Evolutionary conservation across 2,888 invertebrate genomes (phyloP).

Genomic region (Dinocampus coccinellae): DNA sequence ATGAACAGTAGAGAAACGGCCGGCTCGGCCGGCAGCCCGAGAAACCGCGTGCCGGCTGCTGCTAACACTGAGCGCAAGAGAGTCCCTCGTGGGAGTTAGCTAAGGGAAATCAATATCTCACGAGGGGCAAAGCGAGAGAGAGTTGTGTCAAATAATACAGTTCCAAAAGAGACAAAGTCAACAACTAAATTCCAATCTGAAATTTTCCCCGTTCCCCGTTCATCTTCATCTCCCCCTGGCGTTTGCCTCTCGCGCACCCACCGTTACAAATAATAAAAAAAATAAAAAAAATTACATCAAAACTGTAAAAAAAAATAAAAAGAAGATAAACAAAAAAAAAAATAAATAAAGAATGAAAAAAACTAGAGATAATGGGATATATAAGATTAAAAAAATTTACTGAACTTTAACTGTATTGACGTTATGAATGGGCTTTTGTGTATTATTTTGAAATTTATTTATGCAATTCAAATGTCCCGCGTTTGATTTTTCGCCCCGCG

Average conservation of each 20-base stretch:
- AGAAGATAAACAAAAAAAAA: background rate
- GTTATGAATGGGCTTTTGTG: no score
- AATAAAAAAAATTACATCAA: no score
- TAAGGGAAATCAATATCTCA: slow-evolving; percentile 69
- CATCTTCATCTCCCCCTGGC: background rate
- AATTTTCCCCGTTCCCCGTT: background rate
- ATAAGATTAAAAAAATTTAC: background rate
- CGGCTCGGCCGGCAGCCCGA: slow-evolving; percentile 45
- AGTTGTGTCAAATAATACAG: slow-evolving; percentile 17
- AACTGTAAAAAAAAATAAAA: no score
- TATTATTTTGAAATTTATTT: background rate
- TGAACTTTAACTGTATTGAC: background rate
- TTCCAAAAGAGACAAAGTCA: background rate
- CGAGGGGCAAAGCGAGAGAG: slow-evolving; percentile 59
- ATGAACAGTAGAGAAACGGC: slow-evolving; percentile 19
- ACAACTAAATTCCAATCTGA: slow-evolving; percentile 6
- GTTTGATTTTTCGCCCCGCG: background rate
- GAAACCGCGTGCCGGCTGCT: slow-evolving; percentile 49
- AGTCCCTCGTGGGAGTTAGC: slow-evolving; percentile 67
- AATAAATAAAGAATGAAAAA: background rate
- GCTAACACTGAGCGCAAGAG: slow-evolving; percentile 48
- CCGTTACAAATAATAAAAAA: no score
- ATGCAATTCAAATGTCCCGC: background rate
- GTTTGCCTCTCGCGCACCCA: no score
- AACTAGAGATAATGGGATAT: background rate